Evolutionary conservation across 2,888 invertebrate genomes (phyloP).

Genomic region (Lottia gigantea): DNA sequence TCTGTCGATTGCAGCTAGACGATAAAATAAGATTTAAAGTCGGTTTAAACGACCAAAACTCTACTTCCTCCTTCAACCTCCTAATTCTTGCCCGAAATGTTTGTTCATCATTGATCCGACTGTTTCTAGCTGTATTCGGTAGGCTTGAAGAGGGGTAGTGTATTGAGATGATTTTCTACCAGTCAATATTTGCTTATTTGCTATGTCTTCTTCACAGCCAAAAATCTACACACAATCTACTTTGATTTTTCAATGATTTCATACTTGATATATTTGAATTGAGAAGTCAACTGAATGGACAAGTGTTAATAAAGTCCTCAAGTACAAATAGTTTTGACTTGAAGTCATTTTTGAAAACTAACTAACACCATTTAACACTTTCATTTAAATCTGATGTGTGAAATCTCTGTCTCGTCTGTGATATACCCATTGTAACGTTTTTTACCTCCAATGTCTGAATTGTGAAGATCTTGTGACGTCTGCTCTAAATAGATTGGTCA

Average conservation of each 20-base stretch:
- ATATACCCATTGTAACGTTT: no score
- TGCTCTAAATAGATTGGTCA: no score
- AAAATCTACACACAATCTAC: conserved; percentile 4
- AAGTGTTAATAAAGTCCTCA: not conserved
- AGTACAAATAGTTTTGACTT: not conserved
- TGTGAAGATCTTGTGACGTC: no score
- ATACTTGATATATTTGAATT: conserved; percentile 1
- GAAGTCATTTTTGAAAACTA: not conserved
- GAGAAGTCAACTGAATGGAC: not conserved
- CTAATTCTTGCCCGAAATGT: not conserved
- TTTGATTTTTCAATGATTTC: conserved; percentile 3
- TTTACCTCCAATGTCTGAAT: no score
- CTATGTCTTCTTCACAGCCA: not conserved
- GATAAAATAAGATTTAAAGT: conserved; percentile 2
- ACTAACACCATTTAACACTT: not conserved
- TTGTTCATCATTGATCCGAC: not conserved
- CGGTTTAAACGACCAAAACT: not conserved
- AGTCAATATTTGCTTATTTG: conserved; percentile 6
- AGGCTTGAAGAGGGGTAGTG: not conserved
- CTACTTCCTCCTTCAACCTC: conserved; percentile 6
- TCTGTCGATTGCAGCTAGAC: not conserved
- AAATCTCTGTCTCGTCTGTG: not conserved
- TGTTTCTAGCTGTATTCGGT: not conserved
- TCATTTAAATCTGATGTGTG: not conserved
- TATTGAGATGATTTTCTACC: not conserved